Conservation (phyloP, 2,888 invertebrate genomes). For the Choristoneura rosaceana region DNA sequence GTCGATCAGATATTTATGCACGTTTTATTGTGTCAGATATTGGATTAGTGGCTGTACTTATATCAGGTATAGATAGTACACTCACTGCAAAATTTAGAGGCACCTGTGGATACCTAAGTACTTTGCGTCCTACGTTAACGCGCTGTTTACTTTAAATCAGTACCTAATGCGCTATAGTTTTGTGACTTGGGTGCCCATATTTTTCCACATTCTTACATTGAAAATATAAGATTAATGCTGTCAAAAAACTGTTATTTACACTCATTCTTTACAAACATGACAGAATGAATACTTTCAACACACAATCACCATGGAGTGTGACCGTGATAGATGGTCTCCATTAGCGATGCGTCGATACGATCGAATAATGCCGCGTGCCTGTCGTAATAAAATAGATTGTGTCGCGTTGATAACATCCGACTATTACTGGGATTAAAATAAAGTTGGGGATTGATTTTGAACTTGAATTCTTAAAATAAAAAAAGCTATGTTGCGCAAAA, state of each 20-base stretch:
- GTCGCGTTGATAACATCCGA: constrained; percentile 38
- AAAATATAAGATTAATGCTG: constrained; percentile 17
- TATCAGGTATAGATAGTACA: too few species aligned
- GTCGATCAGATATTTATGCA: too few species aligned
- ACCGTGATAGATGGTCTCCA: constrained; percentile 70
- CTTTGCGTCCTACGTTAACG: too few species aligned
- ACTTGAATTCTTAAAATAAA: background rate
- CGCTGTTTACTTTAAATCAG: too few species aligned
- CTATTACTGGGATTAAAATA: constrained; percentile 5
- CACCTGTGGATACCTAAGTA: too few species aligned
- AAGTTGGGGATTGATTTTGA: background rate
- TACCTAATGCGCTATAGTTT: too few species aligned
- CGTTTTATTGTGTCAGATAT: too few species aligned
- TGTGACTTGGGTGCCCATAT: too few species aligned
- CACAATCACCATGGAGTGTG: constrained; percentile 54
- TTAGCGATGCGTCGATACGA: constrained; percentile 62
- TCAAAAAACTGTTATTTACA: constrained; percentile 26
- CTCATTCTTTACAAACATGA: constrained; percentile 12
- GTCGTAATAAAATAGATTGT: constrained; percentile 38
- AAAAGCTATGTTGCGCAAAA: too few species aligned
- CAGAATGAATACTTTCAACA: constrained; percentile 21
- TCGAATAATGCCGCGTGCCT: constrained; percentile 46
- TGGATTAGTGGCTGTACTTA: too few species aligned
- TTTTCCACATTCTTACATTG: background rate
- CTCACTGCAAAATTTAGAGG: too few species aligned